A percentile compares a stretch with the other conserved stretches of the same genome.
Conservation (phyloP, 2,113 vertebrate genomes). For the Pimephales promelas region DNA sequence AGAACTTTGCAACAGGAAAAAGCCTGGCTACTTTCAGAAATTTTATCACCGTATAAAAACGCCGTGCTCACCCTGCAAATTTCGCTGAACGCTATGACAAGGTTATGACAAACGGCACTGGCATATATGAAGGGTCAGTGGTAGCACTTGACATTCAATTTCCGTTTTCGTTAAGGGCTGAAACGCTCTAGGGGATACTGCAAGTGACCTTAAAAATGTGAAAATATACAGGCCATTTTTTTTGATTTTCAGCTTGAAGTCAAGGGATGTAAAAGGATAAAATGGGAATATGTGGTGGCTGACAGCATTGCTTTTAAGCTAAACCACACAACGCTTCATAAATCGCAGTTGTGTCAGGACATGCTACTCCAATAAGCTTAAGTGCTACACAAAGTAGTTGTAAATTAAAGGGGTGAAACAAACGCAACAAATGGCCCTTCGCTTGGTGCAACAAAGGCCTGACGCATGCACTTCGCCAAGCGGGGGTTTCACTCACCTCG, state of each 20-base stretch:
- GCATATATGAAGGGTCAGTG: slow-evolving; percentile 32
- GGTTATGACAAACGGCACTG: slow-evolving; percentile 30
- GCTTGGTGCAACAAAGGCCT: slow-evolving; percentile 61
- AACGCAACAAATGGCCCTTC: slow-evolving; percentile 66
- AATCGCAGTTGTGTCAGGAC: slow-evolving; percentile 70
- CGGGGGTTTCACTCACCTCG: slow-evolving; percentile 86
- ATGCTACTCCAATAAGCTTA: slow-evolving; percentile 76
- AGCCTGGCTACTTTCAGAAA: slow-evolving; percentile 45
- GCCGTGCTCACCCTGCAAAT: slow-evolving; percentile 37
- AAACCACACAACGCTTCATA: slow-evolving; percentile 72
- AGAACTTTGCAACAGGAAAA: slow-evolving; percentile 54
- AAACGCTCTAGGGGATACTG: slow-evolving; percentile 61
- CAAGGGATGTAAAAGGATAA: slow-evolving; percentile 74
- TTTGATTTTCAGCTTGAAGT: slow-evolving; percentile 68
- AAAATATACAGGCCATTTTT: slow-evolving; percentile 34
- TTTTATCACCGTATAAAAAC: slow-evolving; percentile 31
- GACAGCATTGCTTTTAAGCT: slow-evolving; percentile 76
- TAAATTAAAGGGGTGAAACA: slow-evolving; percentile 78
- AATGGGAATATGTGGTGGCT: slow-evolving; percentile 77
- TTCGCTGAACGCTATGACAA: slow-evolving; percentile 37
- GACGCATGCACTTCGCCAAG: slow-evolving; percentile 59
- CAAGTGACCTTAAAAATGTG: slow-evolving; percentile 61
- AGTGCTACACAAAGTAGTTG: slow-evolving; percentile 72
- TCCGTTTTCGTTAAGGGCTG: slow-evolving; percentile 35
- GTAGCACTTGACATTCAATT: slow-evolving; percentile 28